Base-by-base conservation (phyloP, 92 coral and sea anemone genomes). In the Phenganax subtilis region DNA sequence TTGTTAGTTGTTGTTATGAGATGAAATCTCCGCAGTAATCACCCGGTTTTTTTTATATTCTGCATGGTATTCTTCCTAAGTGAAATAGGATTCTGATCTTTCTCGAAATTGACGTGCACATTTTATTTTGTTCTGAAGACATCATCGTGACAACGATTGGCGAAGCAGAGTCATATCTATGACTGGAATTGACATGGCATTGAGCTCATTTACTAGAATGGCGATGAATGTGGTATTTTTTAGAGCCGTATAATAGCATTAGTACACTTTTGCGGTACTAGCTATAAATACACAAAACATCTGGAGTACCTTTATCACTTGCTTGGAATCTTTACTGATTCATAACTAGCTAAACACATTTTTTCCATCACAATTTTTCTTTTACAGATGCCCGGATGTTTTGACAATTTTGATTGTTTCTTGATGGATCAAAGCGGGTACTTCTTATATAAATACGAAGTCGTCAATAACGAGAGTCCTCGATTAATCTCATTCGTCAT, bases 361-460 rank as follows among this genome's bases (percentile, higher is more conserved):
- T 28, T 7, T 51, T n/a, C 60, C 30, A n/a, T 78, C 6, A 54
- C 11, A 84, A 2, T 30, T 64, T 75, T 70, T 11, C 75, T 73
- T 29, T 11, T 12, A 63, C 74, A 79, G 83, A 79, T 88, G 93
- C 86, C 87, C 71, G 91, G 69, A 12, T 75, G 85, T 17, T 52
- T 77, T 15, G 80, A 85, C 20, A 57, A 52, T 14, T 75, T 61
- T 31, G 86, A 85, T 68, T 88, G 89, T 80, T 90, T 81, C 84
- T 64, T 88, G 25, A 68, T 90, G 83, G 93, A 88, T 73, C 82
- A 77, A 74, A 88, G 91, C 27, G 93, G 93, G 93, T 90, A 83
- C 89, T 56, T 54, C 29, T 20, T 55, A 57, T 20, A 20, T 28
- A 12, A 29, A 8, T 37, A 37, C 47, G 47, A 37, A 37, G 47